Conservation (phyloP, 2,888 invertebrate species). For the Gymnocheta viridis region DNA sequence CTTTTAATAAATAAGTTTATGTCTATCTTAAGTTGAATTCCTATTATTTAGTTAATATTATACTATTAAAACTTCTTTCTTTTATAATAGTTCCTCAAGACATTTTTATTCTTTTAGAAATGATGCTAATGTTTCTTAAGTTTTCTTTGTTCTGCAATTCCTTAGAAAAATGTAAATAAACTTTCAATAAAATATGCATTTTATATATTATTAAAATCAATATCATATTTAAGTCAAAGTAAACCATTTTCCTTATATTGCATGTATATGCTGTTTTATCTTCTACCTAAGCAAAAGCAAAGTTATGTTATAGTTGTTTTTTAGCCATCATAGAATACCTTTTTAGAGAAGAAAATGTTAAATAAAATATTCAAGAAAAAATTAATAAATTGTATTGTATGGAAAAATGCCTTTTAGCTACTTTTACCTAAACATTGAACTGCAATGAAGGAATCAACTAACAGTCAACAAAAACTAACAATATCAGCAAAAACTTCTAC, state of each 20-base stretch:
- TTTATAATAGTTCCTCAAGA: neutral
- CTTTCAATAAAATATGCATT: constrained; percentile 58
- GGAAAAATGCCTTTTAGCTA: constrained; percentile 63
- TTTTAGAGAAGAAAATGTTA: constrained; percentile 9
- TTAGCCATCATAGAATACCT: constrained; percentile 11
- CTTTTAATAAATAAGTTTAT: too few relatives aligned
- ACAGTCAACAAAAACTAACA: neutral
- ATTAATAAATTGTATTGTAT: constrained; percentile 26
- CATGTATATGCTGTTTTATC: neutral
- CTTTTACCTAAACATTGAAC: constrained; percentile 46
- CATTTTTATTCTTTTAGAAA: constrained; percentile 4
- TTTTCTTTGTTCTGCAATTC: constrained; percentile 23
- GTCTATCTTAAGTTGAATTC: neutral
- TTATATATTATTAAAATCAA: constrained; percentile 69
- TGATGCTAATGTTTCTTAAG: constrained; percentile 25
- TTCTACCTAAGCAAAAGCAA: constrained; percentile 46
- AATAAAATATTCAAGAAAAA: constrained; percentile 47
- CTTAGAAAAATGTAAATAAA: constrained; percentile 41
- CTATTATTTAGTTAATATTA: neutral
- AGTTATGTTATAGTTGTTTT: constrained; percentile 65
- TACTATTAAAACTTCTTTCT: neutral
- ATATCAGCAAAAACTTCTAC: neutral
- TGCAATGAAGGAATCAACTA: constrained; percentile 42
- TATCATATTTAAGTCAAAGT: constrained; percentile 50
- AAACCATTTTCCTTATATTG: constrained; percentile 1